Conservation (phyloP, 2,113 vertebrate species). For the Craseonycteris thonglongyai region DNA sequence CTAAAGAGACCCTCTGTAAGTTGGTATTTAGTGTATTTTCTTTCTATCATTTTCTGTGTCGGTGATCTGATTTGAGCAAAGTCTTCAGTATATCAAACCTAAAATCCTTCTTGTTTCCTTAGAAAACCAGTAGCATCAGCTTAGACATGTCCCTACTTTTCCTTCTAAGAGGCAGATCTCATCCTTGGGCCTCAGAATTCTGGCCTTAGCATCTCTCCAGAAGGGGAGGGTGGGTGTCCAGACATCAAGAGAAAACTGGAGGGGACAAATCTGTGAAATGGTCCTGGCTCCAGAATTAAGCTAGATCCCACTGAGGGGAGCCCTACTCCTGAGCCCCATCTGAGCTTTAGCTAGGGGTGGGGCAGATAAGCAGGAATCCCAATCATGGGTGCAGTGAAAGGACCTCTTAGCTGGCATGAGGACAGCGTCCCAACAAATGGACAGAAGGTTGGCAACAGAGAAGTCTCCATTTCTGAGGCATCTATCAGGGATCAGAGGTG, state of each 20-base stretch:
- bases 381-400: neutral
- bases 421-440: neutral
- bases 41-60: neutral
- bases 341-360: neutral
- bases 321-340: neutral
- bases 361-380: neutral
- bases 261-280: neutral
- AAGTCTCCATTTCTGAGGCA: neutral
- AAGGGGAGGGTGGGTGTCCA: neutral
- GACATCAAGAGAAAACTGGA: neutral
- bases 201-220: neutral
- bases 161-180: neutral
- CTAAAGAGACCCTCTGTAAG: neutral
- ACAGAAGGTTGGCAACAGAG: neutral
- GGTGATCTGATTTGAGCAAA: neutral
- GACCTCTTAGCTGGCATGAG: neutral
- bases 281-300: neutral
- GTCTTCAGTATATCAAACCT: neutral
- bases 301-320: neutral
- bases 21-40: neutral
- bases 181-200: neutral
- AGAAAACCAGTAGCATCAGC: neutral
- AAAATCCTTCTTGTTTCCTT: slow-evolving; percentile 32
- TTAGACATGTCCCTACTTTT: neutral
- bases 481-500: neutral